Evolutionary conservation across 2,888 invertebrate genomes (phyloP), one percentile per base, ranked within the genome.

Genomic region (Frankliniella intonsa): DNA sequence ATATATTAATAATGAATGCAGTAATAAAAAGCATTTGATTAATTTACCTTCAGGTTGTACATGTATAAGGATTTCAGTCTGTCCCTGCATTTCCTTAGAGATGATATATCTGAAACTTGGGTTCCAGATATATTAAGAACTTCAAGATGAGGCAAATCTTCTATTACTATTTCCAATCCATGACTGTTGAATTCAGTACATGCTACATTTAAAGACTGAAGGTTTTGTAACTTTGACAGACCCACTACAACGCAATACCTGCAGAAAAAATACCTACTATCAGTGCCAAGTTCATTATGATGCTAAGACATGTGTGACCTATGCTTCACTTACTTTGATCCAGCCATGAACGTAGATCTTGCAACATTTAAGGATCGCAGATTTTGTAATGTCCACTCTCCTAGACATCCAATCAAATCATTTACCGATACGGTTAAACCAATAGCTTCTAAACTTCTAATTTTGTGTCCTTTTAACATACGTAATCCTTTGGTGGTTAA

Each of bases 111-210:
- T 83, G 90, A 90, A 51, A 93, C 90, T 84, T 88, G 86, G 14
- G 93, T 93, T 83, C 90, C 89, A 22, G 93, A 93, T 84, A 94
- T 92, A 86, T 94, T 92, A 82, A 94, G 87, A 85, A 89, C 90
- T 86, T 92, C 92, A 83, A 94, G 87, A 82, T 89, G 87, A 80
- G 90, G 90, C 83, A 93, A 88, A 87, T 93, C 92, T 85, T 92
- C 91, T 83, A 91, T 91, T 81, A 93, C 90, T 84, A 92, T 91
- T 85, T 92, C 90, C 83, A 93, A 88, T 38, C 91, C 91, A 85
- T 90, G 90, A 84, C 90, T 90, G 86, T 92, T 92, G 86, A 93
- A 90, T 86, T 93, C 92, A n/a, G 93, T 93, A 85, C 91, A 89
- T 83, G 92, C 91, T 7, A 93, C 91, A 87, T 93, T 92, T 80